Base-by-base conservation (phyloP, 2,797 vertebrate species). In the Mormyrus hasselquistii region DNA sequence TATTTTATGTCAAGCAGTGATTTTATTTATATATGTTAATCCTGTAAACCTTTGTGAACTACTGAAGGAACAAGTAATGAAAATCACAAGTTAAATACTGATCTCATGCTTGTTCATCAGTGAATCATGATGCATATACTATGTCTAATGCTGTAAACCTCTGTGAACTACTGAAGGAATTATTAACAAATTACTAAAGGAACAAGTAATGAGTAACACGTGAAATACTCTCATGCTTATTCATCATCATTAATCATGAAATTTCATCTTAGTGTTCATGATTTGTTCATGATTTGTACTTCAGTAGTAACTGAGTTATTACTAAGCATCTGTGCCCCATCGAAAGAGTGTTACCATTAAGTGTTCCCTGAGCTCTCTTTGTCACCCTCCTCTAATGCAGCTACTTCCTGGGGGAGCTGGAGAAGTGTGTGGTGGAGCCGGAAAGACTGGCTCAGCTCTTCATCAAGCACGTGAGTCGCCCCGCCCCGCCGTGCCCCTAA, bases 351-450 rank as follows among this genome's bases (percentile, higher is more conserved):
- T 22, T 59, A 7, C 57, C 57, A 59, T 22, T 22, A 22, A 59
- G n/a, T 73, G 47, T 55, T 76, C 9, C 65, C 87, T 59, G 4
- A 53, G 22, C 10, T 47, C 59, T 86, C 34, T 90, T 57, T 53
- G 55, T 92, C 53, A 86, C 85, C 89, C 90, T 12, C 6, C 93
- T 90, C 93, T 90, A 90, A 62, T 92, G 91, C 94, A 99, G 98
- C 95, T 99, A 97, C 95, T 98, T 99, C 96, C 96, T 99, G 95
- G 98, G 97, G 94, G 98, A 99, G 95, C 93, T 99, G 94, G 97
- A 99, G 93, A 99, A 98, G 95, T 98, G 98, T 96, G 97, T 98
- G 94, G 95, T 94, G 92, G 97, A 98, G 93, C 98, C 98, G 49
- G 98, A 99, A 94, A 97, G 96, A 91, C 94, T 99, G 89, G 97